phyloP scores from a whole-genome alignment of 1,140 invertebrate genomes.

The Macrosteles quadrilineatus region DNA sequence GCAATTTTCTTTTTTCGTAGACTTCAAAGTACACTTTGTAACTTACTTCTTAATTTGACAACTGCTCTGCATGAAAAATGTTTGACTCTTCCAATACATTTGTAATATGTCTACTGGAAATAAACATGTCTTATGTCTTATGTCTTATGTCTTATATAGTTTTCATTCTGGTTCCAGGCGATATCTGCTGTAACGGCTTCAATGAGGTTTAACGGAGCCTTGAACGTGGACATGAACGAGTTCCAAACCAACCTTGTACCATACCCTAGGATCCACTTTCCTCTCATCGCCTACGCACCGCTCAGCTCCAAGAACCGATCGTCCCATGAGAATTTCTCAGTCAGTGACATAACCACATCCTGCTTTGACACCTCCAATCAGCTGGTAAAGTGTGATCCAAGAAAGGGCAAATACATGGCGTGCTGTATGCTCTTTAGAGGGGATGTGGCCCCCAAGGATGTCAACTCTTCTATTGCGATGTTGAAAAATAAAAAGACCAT shows the following conservation, averaged over 20 bases:
- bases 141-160: too few relatives aligned
- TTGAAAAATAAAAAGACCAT: conserved; percentile 45
- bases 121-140: too few relatives aligned
- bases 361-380: conserved; percentile 78
- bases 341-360: conserved; percentile 71
- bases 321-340: conserved; percentile 51
- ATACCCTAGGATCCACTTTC: conserved; percentile 55
- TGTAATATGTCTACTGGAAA: too few relatives aligned
- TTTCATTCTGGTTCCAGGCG: too few relatives aligned
- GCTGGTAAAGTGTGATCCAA: conserved; percentile 54
- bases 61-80: too few relatives aligned
- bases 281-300: conserved; percentile 58
- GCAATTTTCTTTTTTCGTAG: too few relatives aligned
- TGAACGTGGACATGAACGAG: conserved; percentile 69
- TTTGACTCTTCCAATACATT: too few relatives aligned
- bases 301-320: conserved; percentile 54
- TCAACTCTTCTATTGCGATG: conserved; percentile 56
- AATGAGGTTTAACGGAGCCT: conserved; percentile 66
- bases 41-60: too few relatives aligned
- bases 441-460: conserved; percentile 62
- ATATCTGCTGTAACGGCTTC: conserved; percentile 68
- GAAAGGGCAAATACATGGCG: conserved; percentile 58
- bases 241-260: conserved; percentile 64
- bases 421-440: conserved; percentile 60
- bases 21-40: too few relatives aligned